Evolutionary conservation across 2,113 vertebrate species (phyloP).

Genomic region (Rhabdornis inornatus): DNA sequence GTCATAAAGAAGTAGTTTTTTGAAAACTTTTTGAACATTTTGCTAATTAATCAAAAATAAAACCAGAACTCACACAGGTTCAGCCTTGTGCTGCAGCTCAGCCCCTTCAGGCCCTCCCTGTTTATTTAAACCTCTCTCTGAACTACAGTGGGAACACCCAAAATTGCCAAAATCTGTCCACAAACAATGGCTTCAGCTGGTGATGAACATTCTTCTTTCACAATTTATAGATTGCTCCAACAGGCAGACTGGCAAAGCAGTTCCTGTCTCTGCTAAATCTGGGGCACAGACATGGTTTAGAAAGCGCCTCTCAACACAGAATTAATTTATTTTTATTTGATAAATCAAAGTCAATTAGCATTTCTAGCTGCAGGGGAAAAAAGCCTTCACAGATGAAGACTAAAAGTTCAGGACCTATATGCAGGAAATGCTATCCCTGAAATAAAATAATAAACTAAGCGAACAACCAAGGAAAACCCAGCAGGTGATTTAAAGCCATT

Average conservation of each 20-base stretch:
- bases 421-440: not conserved
- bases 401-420: not conserved
- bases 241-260: not conserved
- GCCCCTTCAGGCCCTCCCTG: not conserved
- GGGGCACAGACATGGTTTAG: not conserved
- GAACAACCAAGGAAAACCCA: not conserved
- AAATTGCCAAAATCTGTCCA: not conserved
- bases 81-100: not conserved
- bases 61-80: not conserved
- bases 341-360: not conserved
- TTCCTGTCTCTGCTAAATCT: not conserved
- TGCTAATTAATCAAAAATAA: not conserved
- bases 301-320: not conserved
- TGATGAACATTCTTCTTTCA: not conserved
- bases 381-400: not conserved
- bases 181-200: not conserved
- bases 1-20: not conserved
- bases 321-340: not conserved
- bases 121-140: not conserved
- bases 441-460: not conserved
- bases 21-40: not conserved
- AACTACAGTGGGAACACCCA: not conserved
- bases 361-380: not conserved
- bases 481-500: not conserved
- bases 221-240: not conserved